Base-by-base conservation (phyloP, 1,140 invertebrate genomes). In the Drosophila sp. region DNA sequence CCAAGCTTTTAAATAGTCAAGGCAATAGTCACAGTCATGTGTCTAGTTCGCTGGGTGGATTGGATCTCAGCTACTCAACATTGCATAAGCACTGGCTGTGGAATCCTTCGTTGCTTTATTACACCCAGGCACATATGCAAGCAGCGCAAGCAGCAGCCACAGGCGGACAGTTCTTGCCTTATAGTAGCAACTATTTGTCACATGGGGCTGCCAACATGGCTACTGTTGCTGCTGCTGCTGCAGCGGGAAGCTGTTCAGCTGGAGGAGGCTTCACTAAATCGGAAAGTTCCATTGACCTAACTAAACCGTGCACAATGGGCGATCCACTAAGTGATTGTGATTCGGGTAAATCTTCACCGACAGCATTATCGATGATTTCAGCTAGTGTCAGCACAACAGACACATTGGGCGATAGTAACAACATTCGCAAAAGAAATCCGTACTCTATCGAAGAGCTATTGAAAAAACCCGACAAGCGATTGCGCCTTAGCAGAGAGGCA, bases 381-480 rank as follows among this genome's bases (percentile, higher is more conserved):
- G 62, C 58, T 0, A 59, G 48, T 1, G 58, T 16, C 5, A 51
- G 36, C 16, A n/a, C 43, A 7, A 51, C 63, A 2, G 69, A 62
- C 6, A 34, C 51, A 7, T 21, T 40, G 40, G 61, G 29, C n/a
- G 48, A 48, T 69, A 38, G 16, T 38, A 48, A 41, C 32, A 64
- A 92, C 73, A 93, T 92, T 61, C 95, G 94, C 76, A 96, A 96
- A 90, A 94, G 94, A 48, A 97, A 96, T 92, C 96, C 96, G 0
- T 97, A 97, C 86, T 97, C 96, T 0, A 97, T 97, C 79, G 96
- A 97, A 84, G 96, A 97, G 84, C 86, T 97, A 5, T 81, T 97
- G 4, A 97, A 97, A 79, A 97, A 96, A 71, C 95, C 96, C 6
- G 94, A 95, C 61, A 95, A 94, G 34, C 89, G 89, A 4, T 43